Evolutionary conservation across 2,113 vertebrate genomes (phyloP).

Genomic region (Polyodon spathula): DNA sequence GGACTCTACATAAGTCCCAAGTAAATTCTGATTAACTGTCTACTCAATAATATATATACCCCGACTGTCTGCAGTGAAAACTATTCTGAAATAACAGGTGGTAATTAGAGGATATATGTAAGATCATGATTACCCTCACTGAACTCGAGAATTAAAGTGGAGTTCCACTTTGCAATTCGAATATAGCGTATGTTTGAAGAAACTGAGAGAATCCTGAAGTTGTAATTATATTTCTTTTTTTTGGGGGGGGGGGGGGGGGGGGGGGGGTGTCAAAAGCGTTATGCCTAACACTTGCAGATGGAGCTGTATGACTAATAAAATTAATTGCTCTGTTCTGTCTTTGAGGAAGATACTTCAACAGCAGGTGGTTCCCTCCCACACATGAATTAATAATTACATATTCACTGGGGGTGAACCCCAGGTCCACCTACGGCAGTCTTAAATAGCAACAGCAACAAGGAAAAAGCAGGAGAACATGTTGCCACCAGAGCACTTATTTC

Average conservation of each 20-base stretch:
- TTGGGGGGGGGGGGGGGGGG: too few relatives aligned
- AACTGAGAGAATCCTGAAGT: background rate
- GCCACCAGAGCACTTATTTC: background rate
- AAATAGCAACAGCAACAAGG: background rate
- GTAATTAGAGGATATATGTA: too few relatives aligned
- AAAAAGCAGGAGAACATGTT: background rate
- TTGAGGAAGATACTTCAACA: background rate
- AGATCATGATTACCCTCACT: background rate
- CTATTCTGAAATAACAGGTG: too few relatives aligned
- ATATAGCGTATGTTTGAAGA: background rate
- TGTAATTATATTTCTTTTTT: conserved; percentile 1
- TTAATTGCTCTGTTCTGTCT: background rate
- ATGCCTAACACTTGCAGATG: background rate
- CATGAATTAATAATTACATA: background rate
- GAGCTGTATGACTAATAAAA: background rate
- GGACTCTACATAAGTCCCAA: too few relatives aligned
- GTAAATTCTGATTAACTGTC: too few relatives aligned
- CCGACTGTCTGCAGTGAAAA: too few relatives aligned
- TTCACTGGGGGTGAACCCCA: background rate
- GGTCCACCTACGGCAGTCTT: background rate
- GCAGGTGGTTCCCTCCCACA: background rate
- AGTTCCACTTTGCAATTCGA: background rate
- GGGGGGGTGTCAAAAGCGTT: background rate
- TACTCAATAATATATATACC: too few relatives aligned
- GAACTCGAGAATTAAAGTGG: background rate